phyloP scores from a whole-genome alignment of 2,797 vertebrate genomes.

The Rousettus madagascariensis region DNA sequence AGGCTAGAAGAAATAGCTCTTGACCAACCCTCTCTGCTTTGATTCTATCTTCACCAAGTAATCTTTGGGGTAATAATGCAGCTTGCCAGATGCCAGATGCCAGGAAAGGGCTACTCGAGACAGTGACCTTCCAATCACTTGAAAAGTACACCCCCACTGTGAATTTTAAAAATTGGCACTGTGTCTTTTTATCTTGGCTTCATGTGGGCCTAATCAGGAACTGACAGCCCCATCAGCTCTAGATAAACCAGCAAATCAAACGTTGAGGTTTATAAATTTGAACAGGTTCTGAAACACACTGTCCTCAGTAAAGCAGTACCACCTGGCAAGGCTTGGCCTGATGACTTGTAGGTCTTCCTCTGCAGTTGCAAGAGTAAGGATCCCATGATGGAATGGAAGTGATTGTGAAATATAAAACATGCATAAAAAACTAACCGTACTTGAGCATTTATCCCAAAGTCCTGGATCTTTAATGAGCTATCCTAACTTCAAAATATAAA shows the following conservation, averaged over 20 bases:
- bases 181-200: not conserved
- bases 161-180: not conserved
- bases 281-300: not conserved
- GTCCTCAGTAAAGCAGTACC: not conserved
- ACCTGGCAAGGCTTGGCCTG: not conserved
- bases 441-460: not conserved
- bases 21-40: not conserved
- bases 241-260: conserved; percentile 11
- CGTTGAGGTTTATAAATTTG: not conserved
- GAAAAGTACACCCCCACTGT: not conserved
- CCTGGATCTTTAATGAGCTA: not conserved
- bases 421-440: not conserved
- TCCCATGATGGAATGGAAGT: not conserved
- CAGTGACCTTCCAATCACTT: not conserved
- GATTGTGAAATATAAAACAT: not conserved
- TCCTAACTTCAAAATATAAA: not conserved
- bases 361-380: not conserved
- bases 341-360: not conserved
- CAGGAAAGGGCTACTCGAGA: not conserved
- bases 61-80: not conserved
- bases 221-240: not conserved
- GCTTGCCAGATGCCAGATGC: not conserved
- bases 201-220: not conserved
- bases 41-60: not conserved
- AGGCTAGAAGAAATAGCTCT: not conserved